Conservation (phyloP, 1,140 invertebrate genomes). For the Agraylea sexmaculata region DNA sequence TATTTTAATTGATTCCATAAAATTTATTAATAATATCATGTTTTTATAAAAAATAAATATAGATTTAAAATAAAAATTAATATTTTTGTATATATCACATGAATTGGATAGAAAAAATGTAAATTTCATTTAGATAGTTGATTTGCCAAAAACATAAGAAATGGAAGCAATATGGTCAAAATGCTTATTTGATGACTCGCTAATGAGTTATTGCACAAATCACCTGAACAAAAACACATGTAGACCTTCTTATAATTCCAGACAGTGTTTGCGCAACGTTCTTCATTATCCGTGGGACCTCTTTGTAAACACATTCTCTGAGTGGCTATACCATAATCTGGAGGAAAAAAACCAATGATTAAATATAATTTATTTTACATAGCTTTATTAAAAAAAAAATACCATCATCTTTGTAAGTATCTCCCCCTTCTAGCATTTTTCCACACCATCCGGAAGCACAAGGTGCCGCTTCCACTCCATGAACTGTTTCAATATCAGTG, state of each 20-base stretch:
- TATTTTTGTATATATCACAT: too few relatives aligned
- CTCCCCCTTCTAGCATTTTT: slow-evolving; percentile 74
- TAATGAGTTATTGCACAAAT: slow-evolving; percentile 61
- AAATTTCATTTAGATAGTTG: too few relatives aligned
- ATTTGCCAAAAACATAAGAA: too few relatives aligned
- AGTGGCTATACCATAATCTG: slow-evolving; percentile 78
- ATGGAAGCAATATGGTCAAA: too few relatives aligned
- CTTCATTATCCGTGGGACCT: slow-evolving; percentile 75
- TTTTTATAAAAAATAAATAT: too few relatives aligned
- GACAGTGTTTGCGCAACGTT: slow-evolving; percentile 74
- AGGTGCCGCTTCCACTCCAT: slow-evolving; percentile 61
- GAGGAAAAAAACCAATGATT: slow-evolving; percentile 25
- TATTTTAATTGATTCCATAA: too few relatives aligned
- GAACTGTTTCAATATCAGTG: slow-evolving; percentile 52
- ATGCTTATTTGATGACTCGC: too few relatives aligned
- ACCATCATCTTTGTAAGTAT: slow-evolving; percentile 53
- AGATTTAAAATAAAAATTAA: too few relatives aligned
- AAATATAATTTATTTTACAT: background rate
- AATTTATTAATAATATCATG: too few relatives aligned
- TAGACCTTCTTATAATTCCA: slow-evolving; percentile 70
- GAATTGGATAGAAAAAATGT: too few relatives aligned
- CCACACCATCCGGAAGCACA: slow-evolving; percentile 90
- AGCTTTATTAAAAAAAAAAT: slow-evolving; percentile 7
- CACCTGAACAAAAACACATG: slow-evolving; percentile 88
- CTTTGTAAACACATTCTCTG: slow-evolving; percentile 76